phyloP scores from a whole-genome alignment of 2,113 vertebrate genomes.

The Synodontis membranacea region DNA sequence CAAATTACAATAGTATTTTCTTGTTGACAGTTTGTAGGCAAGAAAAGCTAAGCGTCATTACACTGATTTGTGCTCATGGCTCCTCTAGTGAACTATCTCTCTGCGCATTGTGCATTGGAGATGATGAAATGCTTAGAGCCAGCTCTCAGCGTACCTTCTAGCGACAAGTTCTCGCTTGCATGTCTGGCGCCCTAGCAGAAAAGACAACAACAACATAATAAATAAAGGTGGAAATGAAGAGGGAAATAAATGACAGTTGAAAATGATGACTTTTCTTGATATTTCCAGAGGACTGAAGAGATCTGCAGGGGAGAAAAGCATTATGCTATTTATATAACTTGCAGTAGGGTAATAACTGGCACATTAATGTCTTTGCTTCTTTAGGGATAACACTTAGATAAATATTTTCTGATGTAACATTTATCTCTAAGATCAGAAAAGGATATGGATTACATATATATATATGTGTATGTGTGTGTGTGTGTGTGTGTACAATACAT shows the following conservation, averaged over 20 bases:
- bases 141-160: conserved; percentile 31
- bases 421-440: background rate
- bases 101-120: conserved; percentile 47
- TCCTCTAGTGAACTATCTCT: conserved; percentile 49
- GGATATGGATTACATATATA: background rate
- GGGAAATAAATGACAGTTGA: conserved; percentile 19
- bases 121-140: conserved; percentile 41
- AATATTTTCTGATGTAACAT: conserved; percentile 14
- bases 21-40: conserved; percentile 62
- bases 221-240: background rate
- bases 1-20: conserved; percentile 72
- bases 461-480: background rate
- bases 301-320: background rate
- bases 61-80: conserved; percentile 61
- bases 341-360: conserved; percentile 9
- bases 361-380: conserved; percentile 1
- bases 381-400: background rate
- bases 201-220: conserved; percentile 48
- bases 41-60: conserved; percentile 66
- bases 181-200: conserved; percentile 17
- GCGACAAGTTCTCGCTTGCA: conserved; percentile 29
- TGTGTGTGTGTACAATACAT: background rate
- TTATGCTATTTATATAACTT: background rate
- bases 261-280: conserved; percentile 39
- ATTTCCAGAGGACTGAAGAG: conserved; percentile 14